These are phyloP conservation scores for Dipus sagitta DNA, from an alignment of 2,797 vertebrate genomes.

Conservation along the genomic window DNA sequence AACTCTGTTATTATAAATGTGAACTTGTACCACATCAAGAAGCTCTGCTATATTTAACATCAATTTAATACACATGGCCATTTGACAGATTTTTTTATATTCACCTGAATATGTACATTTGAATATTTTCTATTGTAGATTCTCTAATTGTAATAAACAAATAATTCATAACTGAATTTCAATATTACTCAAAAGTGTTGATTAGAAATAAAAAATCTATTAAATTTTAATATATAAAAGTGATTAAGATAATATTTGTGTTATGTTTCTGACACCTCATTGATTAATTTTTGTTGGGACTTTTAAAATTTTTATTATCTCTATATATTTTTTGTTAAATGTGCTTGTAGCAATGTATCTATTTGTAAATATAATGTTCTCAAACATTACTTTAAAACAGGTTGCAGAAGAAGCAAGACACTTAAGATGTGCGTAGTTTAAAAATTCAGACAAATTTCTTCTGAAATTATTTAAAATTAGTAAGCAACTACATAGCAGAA, in stretches of 20 bases:
- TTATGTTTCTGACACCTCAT: not conserved
- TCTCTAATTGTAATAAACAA: not conserved
- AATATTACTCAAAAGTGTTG: not conserved
- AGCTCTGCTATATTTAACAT: not conserved
- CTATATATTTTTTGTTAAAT: not conserved
- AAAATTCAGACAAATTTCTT: not conserved
- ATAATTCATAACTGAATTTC: not conserved
- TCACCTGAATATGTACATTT: not conserved
- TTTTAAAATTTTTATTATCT: not conserved
- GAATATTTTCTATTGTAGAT: not conserved
- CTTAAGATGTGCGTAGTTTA: not conserved
- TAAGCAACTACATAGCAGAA: not conserved
- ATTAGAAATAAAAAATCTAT: not conserved
- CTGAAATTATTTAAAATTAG: not conserved
- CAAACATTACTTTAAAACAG: conserved; percentile 10
- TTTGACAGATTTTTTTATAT: not conserved
- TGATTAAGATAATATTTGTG: not conserved
- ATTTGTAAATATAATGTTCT: not conserved
- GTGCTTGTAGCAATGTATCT: not conserved
- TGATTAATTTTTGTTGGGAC: not conserved
- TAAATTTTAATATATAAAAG: not conserved
- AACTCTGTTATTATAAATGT: not conserved
- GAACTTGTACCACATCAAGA: not conserved
- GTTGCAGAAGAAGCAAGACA: not conserved
- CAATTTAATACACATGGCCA: not conserved